Evolutionary conservation across 2,888 invertebrate genomes (phyloP).

Genomic region (Ophion costatus): DNA sequence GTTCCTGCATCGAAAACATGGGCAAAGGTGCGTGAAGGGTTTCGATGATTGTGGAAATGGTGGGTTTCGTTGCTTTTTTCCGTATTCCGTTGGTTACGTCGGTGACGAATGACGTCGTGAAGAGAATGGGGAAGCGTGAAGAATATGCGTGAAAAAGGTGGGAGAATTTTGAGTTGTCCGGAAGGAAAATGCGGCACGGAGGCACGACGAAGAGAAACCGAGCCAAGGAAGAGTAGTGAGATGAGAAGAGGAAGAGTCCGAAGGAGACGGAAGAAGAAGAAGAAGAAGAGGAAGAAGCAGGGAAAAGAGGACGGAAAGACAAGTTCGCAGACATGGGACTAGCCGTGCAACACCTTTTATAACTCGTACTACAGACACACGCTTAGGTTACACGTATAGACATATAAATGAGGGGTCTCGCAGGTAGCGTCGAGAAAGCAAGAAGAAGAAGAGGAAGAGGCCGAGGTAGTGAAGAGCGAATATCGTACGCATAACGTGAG

Average conservation of each 20-base stretch:
- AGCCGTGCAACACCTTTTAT: conserved; percentile 50
- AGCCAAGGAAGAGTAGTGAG: background rate
- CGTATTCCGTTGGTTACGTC: conserved; percentile 32
- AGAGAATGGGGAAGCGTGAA: conserved; percentile 48
- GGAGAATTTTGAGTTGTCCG: background rate
- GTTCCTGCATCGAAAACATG: conserved; percentile 5
- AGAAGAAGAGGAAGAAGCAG: background rate
- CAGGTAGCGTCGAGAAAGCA: conserved; percentile 43
- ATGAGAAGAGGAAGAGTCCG: conserved; percentile 61
- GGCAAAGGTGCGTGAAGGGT: conserved; percentile 34
- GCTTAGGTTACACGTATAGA: conserved; percentile 6
- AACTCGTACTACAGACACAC: conserved; percentile 23
- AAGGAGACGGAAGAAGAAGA: conserved; percentile 1
- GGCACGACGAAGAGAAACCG: conserved; percentile 33
- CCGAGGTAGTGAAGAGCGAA: conserved; percentile 53
- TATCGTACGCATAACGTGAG: conserved; percentile 72
- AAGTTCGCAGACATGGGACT: conserved; percentile 26
- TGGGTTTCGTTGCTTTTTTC: background rate
- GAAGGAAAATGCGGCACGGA: conserved; percentile 33
- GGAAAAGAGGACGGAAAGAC: conserved; percentile 20
- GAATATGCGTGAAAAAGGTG: background rate
- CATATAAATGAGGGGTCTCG: conserved; percentile 25
- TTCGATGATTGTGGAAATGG: conserved; percentile 32
- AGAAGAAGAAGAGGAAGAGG: conserved; percentile 40
- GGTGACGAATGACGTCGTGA: conserved; percentile 60